Percentiles rank a stretch among this genome's conserved stretches.
These are phyloP conservation scores for Cynopterus sphinx DNA, from an alignment of 2,797 vertebrate species.

Conservation along the genomic window DNA sequence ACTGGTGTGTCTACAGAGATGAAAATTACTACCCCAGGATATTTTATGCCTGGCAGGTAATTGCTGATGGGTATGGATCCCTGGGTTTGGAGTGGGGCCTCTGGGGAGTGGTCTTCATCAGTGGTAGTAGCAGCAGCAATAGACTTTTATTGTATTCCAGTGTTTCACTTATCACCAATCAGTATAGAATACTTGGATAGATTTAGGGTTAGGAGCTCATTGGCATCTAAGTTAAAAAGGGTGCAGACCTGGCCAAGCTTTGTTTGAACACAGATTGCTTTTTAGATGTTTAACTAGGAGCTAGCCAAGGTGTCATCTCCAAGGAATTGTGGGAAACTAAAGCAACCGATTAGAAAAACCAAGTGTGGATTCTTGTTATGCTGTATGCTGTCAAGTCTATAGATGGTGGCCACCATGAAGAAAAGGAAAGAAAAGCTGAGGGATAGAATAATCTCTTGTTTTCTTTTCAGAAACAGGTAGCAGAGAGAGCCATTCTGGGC, in stretches of 20 bases:
- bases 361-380: not conserved
- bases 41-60: conserved; percentile 39
- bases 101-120: not conserved
- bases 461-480: conserved; percentile 31
- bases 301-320: not conserved
- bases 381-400: not conserved
- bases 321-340: not conserved
- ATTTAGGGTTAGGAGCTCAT: not conserved
- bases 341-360: not conserved
- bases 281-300: conserved; percentile 39
- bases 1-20: conserved; percentile 34
- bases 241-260: conserved; percentile 31
- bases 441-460: not conserved
- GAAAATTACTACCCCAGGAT: conserved; percentile 43
- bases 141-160: conserved; percentile 32
- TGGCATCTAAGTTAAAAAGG: conserved; percentile 49
- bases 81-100: not conserved
- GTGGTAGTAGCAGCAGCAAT: not conserved
- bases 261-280: conserved; percentile 62
- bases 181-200: conserved; percentile 34
- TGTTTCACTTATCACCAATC: conserved; percentile 38
- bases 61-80: conserved; percentile 8
- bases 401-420: not conserved
- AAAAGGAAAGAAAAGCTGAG: not conserved
- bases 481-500: not conserved